Conservation (phyloP, 2,113 vertebrate species). For the Thymallus thymallus region DNA sequence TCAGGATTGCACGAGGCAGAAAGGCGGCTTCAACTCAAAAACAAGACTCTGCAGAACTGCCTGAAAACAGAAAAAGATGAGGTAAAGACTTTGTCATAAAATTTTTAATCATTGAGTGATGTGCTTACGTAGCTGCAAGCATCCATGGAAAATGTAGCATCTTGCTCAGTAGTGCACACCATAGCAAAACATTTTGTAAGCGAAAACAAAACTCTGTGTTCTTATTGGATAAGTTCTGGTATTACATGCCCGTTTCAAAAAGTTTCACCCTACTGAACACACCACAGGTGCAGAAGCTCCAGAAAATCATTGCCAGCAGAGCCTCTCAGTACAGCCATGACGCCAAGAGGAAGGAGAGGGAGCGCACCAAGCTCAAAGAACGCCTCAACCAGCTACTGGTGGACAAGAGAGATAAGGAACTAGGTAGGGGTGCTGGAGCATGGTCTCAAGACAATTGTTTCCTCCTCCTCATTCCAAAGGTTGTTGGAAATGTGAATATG, state of each 20-base stretch:
- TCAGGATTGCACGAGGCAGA: conserved; percentile 89
- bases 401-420: conserved; percentile 90
- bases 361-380: conserved; percentile 90
- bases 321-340: conserved; percentile 95
- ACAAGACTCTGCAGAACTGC: conserved; percentile 88
- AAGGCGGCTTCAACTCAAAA: conserved; percentile 90
- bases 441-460: neutral
- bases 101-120: neutral
- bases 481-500: neutral
- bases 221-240: too few relatives aligned
- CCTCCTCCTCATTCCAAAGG: neutral
- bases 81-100: conserved; percentile 65
- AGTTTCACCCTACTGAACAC: too few relatives aligned
- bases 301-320: conserved; percentile 90
- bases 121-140: neutral
- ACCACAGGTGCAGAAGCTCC: conserved; percentile 91
- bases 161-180: too few relatives aligned
- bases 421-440: conserved; percentile 70
- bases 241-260: neutral
- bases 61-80: conserved; percentile 97
- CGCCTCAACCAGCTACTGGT: conserved; percentile 90
- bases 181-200: too few relatives aligned
- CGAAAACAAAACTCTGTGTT: too few relatives aligned
- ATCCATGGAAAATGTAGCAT: neutral
- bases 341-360: conserved; percentile 93